These are phyloP conservation scores for Drosophila truncata DNA, from an alignment of 1,140 invertebrate genomes.

Conservation along the genomic window DNA sequence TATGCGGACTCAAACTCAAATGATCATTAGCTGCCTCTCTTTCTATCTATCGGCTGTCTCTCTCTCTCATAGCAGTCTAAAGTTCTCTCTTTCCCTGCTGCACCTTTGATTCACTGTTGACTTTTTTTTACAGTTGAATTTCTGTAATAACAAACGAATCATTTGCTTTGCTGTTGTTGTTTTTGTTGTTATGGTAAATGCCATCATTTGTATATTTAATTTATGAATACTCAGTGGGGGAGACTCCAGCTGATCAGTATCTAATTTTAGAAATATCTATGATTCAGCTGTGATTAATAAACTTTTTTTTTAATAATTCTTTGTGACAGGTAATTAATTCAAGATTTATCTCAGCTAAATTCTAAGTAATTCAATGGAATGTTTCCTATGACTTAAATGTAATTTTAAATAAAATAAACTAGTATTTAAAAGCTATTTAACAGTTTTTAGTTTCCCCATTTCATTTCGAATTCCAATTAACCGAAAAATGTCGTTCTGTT, in stretches of 20 bases:
- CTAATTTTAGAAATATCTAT: not conserved
- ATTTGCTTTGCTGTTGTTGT: not conserved
- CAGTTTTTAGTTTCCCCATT: not conserved
- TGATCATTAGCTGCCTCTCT: conserved; percentile 3
- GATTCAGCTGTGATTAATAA: conserved; percentile 5
- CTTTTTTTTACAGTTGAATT: conserved; percentile 8
- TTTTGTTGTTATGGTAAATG: conserved; percentile 1
- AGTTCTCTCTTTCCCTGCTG: conserved; percentile 19
- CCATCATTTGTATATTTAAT: conserved; percentile 10
- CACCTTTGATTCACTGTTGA: conserved; percentile 11
- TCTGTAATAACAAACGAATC: conserved; percentile 4
- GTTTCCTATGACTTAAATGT: too few relatives aligned
- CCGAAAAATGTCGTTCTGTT: not conserved
- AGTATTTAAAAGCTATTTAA: not conserved
- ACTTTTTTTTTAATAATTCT: not conserved
- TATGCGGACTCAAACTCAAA: conserved; percentile 45
- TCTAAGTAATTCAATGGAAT: not conserved
- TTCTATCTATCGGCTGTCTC: not conserved
- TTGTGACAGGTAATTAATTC: not conserved
- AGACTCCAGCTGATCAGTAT: not conserved
- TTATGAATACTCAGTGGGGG: conserved; percentile 2
- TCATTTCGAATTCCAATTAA: not conserved
- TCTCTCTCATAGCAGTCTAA: not conserved
- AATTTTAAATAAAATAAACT: not conserved
- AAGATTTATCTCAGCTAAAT: not conserved